Percentiles rank a stretch among this genome's conserved stretches.
Evolutionary conservation across 2,113 vertebrate genomes (phyloP).

Genomic region (Turdus rufiventris): DNA sequence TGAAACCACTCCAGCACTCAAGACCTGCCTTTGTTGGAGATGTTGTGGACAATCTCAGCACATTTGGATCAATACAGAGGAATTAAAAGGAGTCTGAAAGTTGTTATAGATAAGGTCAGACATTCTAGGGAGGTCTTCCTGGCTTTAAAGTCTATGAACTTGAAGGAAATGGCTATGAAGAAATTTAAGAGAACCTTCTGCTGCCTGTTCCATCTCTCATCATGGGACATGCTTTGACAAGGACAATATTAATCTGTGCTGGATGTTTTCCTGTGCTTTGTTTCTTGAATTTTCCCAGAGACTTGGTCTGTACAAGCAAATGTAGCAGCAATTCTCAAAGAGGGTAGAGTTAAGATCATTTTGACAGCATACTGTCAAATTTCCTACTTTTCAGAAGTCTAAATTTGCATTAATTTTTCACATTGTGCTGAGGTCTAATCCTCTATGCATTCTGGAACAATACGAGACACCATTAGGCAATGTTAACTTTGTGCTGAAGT

Average conservation of each 20-base stretch:
- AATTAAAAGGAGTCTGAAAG: background rate
- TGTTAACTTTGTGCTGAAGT: constrained; percentile 28
- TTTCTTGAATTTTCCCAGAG: background rate
- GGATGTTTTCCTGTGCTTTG: background rate
- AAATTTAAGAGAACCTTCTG: background rate
- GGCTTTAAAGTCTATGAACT: background rate
- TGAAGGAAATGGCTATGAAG: background rate
- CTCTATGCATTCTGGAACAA: constrained; percentile 29
- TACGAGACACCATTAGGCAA: background rate
- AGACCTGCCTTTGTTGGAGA: constrained; percentile 4
- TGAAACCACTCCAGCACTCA: background rate
- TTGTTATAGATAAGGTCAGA: background rate
- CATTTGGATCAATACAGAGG: background rate
- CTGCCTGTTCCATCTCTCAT: background rate
- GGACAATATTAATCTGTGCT: background rate
- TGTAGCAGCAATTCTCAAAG: background rate
- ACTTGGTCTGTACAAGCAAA: background rate
- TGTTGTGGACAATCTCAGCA: background rate
- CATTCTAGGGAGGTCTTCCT: background rate
- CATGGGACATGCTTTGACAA: background rate
- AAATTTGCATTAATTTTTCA: constrained; percentile 1
- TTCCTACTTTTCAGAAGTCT: background rate
- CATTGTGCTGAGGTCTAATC: background rate
- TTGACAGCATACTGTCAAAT: background rate
- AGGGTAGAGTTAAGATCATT: background rate